These are phyloP conservation scores for Heliconius hermathena DNA, from an alignment of 1,140 invertebrate species.

Conservation along the genomic window DNA sequence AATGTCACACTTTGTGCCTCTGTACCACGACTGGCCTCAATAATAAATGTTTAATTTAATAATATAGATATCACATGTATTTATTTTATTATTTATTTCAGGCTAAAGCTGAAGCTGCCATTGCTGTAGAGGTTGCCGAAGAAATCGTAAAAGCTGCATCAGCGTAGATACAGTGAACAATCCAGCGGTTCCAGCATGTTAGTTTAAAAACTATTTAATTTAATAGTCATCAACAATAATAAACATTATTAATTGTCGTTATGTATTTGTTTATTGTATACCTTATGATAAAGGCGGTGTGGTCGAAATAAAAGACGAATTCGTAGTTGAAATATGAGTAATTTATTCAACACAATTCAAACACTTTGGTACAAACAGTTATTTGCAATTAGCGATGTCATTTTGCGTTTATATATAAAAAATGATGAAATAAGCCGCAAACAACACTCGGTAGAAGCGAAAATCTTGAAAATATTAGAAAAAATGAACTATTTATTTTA, in stretches of 20 bases:
- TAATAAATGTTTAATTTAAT: too few species aligned
- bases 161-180: slow-evolving; percentile 45
- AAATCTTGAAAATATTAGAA: slow-evolving; percentile 48
- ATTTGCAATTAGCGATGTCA: slow-evolving; percentile 65
- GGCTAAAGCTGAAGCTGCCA: slow-evolving; percentile 95
- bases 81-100: slow-evolving; percentile 53
- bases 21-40: too few species aligned
- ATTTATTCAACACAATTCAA: slow-evolving; percentile 81
- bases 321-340: slow-evolving; percentile 75
- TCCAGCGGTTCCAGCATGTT: slow-evolving; percentile 42
- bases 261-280: slow-evolving; percentile 11
- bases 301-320: slow-evolving; percentile 63
- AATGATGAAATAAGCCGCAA: slow-evolving; percentile 60
- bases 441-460: slow-evolving; percentile 62
- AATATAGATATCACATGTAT: not conserved
- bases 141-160: slow-evolving; percentile 93
- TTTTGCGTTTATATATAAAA: slow-evolving; percentile 52
- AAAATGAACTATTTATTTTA: slow-evolving; percentile 40
- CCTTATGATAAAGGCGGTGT: slow-evolving; percentile 22
- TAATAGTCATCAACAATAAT: slow-evolving; percentile 1
- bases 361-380: slow-evolving; percentile 82
- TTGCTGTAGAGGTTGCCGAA: slow-evolving; percentile 97
- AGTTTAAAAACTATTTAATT: slow-evolving; percentile 60
- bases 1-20: too few species aligned
- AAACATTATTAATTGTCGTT: not conserved